These are phyloP conservation scores for Emydocephalus ijimae DNA, from an alignment of 2,113 vertebrate genomes.

Conservation along the genomic window DNA sequence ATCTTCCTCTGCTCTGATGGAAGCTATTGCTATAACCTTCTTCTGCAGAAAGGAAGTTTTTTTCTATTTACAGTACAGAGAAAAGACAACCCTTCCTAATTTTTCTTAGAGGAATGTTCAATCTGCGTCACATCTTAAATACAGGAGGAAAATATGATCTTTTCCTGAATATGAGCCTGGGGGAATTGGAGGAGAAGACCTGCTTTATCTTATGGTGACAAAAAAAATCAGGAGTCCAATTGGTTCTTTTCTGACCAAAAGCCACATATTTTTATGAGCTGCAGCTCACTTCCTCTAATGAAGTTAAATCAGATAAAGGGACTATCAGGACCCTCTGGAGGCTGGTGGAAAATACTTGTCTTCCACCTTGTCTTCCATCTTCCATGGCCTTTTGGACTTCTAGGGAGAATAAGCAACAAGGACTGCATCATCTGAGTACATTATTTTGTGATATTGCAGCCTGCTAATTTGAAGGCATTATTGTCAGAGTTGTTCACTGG, in stretches of 20 bases:
- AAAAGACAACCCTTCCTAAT: background rate
- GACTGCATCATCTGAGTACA: background rate
- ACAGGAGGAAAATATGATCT: background rate
- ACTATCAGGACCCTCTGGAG: background rate
- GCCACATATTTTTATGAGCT: background rate
- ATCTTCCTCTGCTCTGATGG: background rate
- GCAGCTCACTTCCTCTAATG: background rate
- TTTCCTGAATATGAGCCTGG: background rate
- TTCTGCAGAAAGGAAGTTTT: background rate
- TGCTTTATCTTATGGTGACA: background rate
- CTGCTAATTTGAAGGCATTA: background rate
- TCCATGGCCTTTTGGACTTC: background rate
- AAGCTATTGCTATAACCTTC: background rate
- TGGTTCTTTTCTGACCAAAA: background rate
- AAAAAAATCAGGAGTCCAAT: background rate
- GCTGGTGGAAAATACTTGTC: background rate
- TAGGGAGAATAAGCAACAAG: background rate
- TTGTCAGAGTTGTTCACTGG: background rate
- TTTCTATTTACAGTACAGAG: background rate
- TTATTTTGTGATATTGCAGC: background rate
- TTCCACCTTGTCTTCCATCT: background rate
- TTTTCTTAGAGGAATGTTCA: background rate
- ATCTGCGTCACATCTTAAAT: background rate
- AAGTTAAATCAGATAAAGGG: background rate
- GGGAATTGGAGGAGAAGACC: background rate